phyloP scores from a whole-genome alignment of 37 sponge, comb jelly and placozoan species.

The Mnemiopsis leidyi region DNA sequence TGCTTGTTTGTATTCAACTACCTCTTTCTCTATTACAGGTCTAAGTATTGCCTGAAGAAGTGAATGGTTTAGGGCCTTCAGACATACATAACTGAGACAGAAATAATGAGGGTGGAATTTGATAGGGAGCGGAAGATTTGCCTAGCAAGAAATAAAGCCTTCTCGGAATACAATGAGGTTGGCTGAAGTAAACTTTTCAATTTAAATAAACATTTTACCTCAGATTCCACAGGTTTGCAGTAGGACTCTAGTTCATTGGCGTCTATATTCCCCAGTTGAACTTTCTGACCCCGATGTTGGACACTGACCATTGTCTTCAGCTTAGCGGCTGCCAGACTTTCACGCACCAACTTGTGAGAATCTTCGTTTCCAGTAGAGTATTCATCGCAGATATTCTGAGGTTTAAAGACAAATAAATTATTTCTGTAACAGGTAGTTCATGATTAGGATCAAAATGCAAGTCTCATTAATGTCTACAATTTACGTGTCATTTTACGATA shows the following conservation, averaged over 20 bases:
- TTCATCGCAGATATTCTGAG: slow-evolving; percentile 21
- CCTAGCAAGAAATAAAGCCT: too few relatives aligned
- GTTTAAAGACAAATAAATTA: too few relatives aligned
- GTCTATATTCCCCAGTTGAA: background rate
- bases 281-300: slow-evolving; percentile 2
- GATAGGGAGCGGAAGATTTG: too few relatives aligned
- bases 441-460: too few relatives aligned
- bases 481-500: too few relatives aligned
- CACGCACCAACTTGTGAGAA: background rate
- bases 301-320: background rate
- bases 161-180: too few relatives aligned
- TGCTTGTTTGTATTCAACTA: background rate
- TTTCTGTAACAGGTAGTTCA: too few relatives aligned
- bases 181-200: too few relatives aligned
- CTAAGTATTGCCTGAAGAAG: background rate
- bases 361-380: background rate
- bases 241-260: background rate
- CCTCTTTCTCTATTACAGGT: background rate
- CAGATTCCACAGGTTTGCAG: background rate
- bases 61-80: too few relatives aligned
- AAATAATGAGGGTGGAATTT: too few relatives aligned
- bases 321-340: slow-evolving; percentile 29
- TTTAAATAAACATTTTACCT: background rate
- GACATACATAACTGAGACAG: too few relatives aligned
- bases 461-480: too few relatives aligned